These are phyloP conservation scores for Gavia stellata DNA, from an alignment of 2,113 vertebrate genomes.

Conservation along the genomic window DNA sequence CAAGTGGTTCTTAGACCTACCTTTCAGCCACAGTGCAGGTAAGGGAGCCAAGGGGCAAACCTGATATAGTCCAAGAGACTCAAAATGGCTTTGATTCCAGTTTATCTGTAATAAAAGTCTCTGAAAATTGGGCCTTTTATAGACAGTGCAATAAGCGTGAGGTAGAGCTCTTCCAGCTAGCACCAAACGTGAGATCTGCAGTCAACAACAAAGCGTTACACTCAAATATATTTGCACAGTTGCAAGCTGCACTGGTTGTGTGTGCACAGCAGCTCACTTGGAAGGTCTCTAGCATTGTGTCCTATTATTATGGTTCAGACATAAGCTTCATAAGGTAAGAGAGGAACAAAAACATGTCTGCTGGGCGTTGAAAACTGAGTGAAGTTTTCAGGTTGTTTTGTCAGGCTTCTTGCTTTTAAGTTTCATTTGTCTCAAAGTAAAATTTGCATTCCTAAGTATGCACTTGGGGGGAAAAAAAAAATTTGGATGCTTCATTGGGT, in stretches of 20 bases:
- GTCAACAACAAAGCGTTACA: neutral
- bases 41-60: neutral
- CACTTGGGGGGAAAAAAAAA: neutral
- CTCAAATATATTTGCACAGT: neutral
- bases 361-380: neutral
- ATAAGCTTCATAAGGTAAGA: neutral
- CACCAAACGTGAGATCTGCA: neutral
- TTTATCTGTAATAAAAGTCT: neutral
- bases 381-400: neutral
- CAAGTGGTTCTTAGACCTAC: neutral
- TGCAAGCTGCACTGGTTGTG: neutral
- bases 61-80: neutral
- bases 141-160: fast-evolving
- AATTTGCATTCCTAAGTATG: neutral
- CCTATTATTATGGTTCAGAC: neutral
- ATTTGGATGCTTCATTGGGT: neutral
- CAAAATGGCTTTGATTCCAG: neutral
- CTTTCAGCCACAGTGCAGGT: neutral
- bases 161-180: neutral
- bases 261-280: neutral
- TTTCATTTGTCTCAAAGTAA: neutral
- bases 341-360: neutral
- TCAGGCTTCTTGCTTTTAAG: neutral
- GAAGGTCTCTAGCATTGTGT: neutral
- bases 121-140: neutral